Evolutionary conservation across 2,113 vertebrate species (phyloP), one percentile per base, ranked within the genome.

Genomic region (Tragulus kanchil): DNA sequence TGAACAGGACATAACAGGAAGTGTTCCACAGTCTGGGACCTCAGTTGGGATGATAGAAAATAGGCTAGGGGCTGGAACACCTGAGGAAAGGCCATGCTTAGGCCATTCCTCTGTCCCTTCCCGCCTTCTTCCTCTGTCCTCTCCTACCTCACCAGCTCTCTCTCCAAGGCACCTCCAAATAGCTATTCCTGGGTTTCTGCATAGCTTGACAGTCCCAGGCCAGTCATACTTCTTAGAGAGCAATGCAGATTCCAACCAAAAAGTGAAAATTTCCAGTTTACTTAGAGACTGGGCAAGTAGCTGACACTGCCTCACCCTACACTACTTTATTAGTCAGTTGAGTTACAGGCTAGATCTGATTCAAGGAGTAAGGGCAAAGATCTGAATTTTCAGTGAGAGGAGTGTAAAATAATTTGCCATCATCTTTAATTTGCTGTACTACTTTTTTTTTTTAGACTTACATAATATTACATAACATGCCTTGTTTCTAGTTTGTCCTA

Each of bases 401-500:
- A 88, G 31, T 54, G 0, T 85, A 42, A 28, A 52, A 52, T 11
- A 62, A 14, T 83, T 77, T 89, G 42, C 12, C 62, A 28, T 14
- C 11, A 59, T 84, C 11, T 67, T 85, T 85, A 89, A 54, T 86
- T 92, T 50, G 8, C 19, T 14, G 4, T 59, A 15, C 15, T 52
- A 36, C 5, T 71, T 93, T 45, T 71, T 93, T 45, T 71, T 65
- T 85, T 92, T 88, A 91, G 36, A 23, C 4, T 75, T 69, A 23
- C 3, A 26, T 59, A 75, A 85, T 73, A 50, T 64, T 54, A 73
- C 3, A 69, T 52, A 77, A 50, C 59, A 59, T 85, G 17, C 45
- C 50, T 82, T 86, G 14, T 14, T 93, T 94, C 45, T 92, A 71
- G 69, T 86, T 65, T 78, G 15, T 48, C 81, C 26, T 96, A 62